Evolutionary conservation across 2,113 vertebrate genomes (phyloP), one percentile per base, ranked within the genome.

Genomic region (Salvelinus fontinalis): DNA sequence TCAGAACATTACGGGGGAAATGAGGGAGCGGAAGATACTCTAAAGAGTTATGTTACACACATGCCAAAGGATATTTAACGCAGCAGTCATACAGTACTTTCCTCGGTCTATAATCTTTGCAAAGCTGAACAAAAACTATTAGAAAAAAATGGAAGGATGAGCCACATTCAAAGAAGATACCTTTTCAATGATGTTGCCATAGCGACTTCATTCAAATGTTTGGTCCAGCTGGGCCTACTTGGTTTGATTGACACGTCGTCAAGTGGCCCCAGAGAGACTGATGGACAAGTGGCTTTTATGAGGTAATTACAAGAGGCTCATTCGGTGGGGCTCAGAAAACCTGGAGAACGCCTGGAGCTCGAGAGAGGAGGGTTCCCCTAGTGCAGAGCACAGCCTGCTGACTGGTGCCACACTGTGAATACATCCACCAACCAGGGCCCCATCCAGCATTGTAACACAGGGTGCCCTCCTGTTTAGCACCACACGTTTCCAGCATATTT

Each of bases 241-340:
- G 3, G 75, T 82, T 88, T 93, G 92, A 93, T 88, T 92, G 93
- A 93, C 89, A 91, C 84, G 74, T 87, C 86, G 85, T 85, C 86
- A 89, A 79, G 59, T 75, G 75, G 71, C 88, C 79, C 76, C 83
- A 67, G 67, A 86, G 73, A 79, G 77, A 67, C 80, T 92, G 92
- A 94, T 84, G 79, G 91, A 94, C 90, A 91, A 94, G 88, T 89
- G 90, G 91, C 90, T 91, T 93, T 93, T 92, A 93, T 93, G 86
- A 92, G 91, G 89, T 89, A 92, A 92, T 93, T 94, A 93, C 91
- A 93, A 85, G 85, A 90, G 9, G 39, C 39, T 44, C 8, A 44
- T 44, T 44, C 9, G 7, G 39, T 2, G 8, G 8, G 72, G 72
- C 84, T 87, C 77, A 70, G 76, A 64, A 62, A 77, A 54, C 70